Evolutionary conservation across 2,888 invertebrate species (phyloP), one percentile per base, ranked within the genome.

Genomic region (Dioctria rufipes): DNA sequence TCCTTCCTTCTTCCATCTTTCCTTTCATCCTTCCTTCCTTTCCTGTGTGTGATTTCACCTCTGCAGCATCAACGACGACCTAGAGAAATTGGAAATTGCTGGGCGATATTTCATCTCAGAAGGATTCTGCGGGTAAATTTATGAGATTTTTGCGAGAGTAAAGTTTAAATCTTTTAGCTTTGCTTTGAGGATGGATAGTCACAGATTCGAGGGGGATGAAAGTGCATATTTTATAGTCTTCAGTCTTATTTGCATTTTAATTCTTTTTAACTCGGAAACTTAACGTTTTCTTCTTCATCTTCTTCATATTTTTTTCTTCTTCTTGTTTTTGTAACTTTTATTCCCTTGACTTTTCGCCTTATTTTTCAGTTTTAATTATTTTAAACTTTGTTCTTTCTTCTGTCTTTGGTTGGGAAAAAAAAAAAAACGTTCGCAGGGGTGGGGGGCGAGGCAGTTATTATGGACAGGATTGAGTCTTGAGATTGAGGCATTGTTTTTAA

Each of bases 201-300:
- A 11, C 25, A 46, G 39, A 54, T 11, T 3, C n/a, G 5, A 5
- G 37, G 54, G 9, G 60, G 46, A 75, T n/a, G 37, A n/a, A 42
- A 42, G 42, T 61, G 61, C 75, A 75, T 75, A 73, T 58, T 73
- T 73, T 58, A 73, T 37, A 65, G 75, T 43, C 75, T 58, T 61
- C 75, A 25, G 11, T 13, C 58, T 75, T 75, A 75, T 75, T 75
- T 75, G 75, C 75, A 75, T 75, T 75, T 75, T 75, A 75, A 75
- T 75, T 75, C 75, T 9, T 75, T 75, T 75, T 43, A 60, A 43
- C n/a, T 13, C 71, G n/a, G 40, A 11, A 51, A 37, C 25, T 25
- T 25, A 25, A 25, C 25, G 25, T 25, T 25, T 25, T 25, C 25
- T 25, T 25, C 25, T 25, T 25, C 25, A 25, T 25, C 25, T 25